Conservation (phyloP, 2,888 invertebrate species). For the Cerceris rybyensis region DNA sequence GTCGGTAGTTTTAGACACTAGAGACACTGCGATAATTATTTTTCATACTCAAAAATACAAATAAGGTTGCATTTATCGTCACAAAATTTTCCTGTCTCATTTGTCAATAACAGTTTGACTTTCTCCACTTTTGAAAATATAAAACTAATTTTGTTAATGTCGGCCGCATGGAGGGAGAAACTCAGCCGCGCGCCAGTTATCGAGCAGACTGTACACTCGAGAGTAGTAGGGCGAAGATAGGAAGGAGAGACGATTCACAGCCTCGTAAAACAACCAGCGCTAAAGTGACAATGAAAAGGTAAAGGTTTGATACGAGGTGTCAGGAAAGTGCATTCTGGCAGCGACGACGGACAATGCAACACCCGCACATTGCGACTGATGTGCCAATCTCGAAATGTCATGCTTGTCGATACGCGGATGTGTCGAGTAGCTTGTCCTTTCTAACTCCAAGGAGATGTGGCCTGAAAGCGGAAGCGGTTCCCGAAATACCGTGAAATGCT, state of each 20-base stretch:
- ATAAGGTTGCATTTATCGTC: too few relatives aligned
- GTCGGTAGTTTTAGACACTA: too few relatives aligned
- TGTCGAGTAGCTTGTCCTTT: slow-evolving; percentile 22
- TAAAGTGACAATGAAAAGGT: slow-evolving; percentile 51
- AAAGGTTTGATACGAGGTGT: slow-evolving; percentile 26
- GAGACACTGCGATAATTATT: too few relatives aligned
- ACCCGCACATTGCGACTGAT: slow-evolving; percentile 44
- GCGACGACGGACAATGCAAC: slow-evolving; percentile 47
- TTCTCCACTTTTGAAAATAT: too few relatives aligned
- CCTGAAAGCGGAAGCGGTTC: slow-evolving; percentile 26
- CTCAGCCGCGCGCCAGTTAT: too few relatives aligned
- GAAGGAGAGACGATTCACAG: background rate
- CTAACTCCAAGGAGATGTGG: slow-evolving; percentile 20
- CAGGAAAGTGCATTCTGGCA: slow-evolving; percentile 46
- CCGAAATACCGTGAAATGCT: slow-evolving; percentile 17
- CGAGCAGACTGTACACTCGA: background rate
- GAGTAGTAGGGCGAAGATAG: background rate
- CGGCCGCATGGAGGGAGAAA: too few relatives aligned
- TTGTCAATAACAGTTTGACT: too few relatives aligned
- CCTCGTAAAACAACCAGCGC: slow-evolving; percentile 45
- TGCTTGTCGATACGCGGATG: slow-evolving; percentile 53
- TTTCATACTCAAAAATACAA: too few relatives aligned
- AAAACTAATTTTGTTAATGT: too few relatives aligned
- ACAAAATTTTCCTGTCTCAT: too few relatives aligned
- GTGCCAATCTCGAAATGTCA: slow-evolving; percentile 61